Percentiles rank a stretch among this genome's conserved stretches.
Evolutionary conservation across 2,888 invertebrate species (phyloP).

Genomic region (Ptychoptera albimana): DNA sequence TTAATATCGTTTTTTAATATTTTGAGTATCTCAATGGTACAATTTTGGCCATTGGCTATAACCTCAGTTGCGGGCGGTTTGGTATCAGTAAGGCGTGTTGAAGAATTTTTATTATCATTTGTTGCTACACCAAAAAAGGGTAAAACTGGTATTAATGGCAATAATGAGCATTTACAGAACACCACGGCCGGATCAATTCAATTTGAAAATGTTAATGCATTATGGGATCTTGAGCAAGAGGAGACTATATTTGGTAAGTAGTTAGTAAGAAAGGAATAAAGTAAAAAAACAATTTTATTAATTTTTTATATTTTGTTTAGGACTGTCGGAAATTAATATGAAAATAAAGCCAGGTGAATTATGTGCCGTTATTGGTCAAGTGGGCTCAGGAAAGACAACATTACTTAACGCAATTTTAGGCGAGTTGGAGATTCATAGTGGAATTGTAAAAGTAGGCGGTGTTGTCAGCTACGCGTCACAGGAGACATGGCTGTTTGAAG

Average conservation of each 20-base stretch:
- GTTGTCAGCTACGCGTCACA: conserved; percentile 40
- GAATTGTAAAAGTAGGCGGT: conserved; percentile 33
- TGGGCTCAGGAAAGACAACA: conserved; percentile 52
- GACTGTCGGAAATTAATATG: conserved; percentile 7
- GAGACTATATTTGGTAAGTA: conserved; percentile 3
- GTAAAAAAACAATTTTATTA: too few relatives aligned
- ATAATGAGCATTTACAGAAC: too few relatives aligned
- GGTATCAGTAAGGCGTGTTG: conserved; percentile 44
- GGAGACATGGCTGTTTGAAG: conserved; percentile 45
- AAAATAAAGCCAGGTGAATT: conserved; percentile 19
- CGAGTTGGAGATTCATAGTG: conserved; percentile 41
- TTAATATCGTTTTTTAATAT: conserved; percentile 44
- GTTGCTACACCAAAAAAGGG: too few relatives aligned
- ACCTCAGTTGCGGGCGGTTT: conserved; percentile 43
- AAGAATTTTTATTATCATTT: conserved; percentile 29
- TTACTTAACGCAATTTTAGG: conserved; percentile 50
- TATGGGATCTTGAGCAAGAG: conserved; percentile 2
- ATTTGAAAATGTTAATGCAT: conserved; percentile 4
- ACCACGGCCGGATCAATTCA: conserved; percentile 2
- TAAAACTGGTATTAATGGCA: too few relatives aligned
- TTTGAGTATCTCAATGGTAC: conserved; percentile 36
- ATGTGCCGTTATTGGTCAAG: conserved; percentile 46
- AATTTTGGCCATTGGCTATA: conserved; percentile 36
- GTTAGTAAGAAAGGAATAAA: too few relatives aligned
- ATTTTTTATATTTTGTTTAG: neutral